phyloP scores from a whole-genome alignment of 2,113 vertebrate species.

The Mirounga angustirostris region DNA sequence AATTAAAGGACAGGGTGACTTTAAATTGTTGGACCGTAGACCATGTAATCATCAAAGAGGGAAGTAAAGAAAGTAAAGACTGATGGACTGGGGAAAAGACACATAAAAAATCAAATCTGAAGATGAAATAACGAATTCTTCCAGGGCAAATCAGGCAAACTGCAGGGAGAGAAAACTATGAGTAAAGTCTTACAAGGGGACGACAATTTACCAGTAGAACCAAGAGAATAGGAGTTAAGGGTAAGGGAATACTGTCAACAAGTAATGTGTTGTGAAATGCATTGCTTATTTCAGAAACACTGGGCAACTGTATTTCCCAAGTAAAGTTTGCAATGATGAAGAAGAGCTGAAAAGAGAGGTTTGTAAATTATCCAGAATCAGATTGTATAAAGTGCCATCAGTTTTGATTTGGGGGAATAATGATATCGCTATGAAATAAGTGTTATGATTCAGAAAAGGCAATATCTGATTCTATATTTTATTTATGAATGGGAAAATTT shows the following conservation, averaged over 20 bases:
- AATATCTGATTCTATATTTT: neutral
- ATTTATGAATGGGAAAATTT: conserved; percentile 8
- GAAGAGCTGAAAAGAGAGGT: neutral
- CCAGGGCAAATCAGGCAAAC: neutral
- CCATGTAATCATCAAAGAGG: neutral
- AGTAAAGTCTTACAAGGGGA: neutral
- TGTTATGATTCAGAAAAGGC: neutral
- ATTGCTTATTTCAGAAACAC: neutral
- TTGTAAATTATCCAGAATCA: neutral
- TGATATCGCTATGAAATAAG: neutral
- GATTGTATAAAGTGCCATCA: neutral
- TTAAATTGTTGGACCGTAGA: neutral
- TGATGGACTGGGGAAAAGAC: neutral
- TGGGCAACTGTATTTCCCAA: neutral
- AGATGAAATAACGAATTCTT: neutral
- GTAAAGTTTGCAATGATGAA: neutral
- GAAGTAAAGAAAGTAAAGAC: neutral
- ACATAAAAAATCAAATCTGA: neutral
- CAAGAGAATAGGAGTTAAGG: neutral
- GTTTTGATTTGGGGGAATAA: neutral
- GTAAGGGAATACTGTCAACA: neutral
- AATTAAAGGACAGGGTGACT: neutral
- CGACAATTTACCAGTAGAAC: neutral
- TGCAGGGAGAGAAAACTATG: neutral
- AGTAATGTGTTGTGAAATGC: neutral